Evolutionary conservation across 2,888 invertebrate species (phyloP).

Genomic region (Ochropacha duplaris): DNA sequence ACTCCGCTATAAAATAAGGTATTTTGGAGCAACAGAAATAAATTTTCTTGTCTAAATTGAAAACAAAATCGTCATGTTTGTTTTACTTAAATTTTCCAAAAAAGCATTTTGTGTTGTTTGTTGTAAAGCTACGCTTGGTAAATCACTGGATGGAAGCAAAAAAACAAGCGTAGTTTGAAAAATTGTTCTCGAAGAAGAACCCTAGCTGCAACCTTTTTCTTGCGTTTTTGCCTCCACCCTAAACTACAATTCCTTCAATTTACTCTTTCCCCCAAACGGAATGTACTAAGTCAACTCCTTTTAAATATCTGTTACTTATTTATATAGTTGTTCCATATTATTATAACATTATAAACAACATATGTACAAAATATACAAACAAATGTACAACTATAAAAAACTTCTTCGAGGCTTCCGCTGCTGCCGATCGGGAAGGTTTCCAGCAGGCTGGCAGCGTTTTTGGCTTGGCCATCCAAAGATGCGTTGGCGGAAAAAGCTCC

Average conservation of each 20-base stretch:
- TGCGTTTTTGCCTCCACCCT: conserved; percentile 44
- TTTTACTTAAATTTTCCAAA: conserved; percentile 23
- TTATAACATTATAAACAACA: too few species aligned
- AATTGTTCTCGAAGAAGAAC: conserved; percentile 66
- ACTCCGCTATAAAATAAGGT: conserved; percentile 35
- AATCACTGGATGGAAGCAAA: conserved; percentile 64
- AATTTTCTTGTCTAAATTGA: conserved; percentile 17
- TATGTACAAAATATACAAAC: too few species aligned
- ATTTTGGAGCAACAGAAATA: conserved; percentile 19
- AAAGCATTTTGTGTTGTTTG: conserved; percentile 32
- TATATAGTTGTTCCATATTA: neutral
- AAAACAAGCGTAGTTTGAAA: conserved; percentile 68
- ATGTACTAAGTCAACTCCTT: conserved; percentile 12
- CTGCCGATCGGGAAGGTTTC: too few species aligned
- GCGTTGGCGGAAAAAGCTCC: too few species aligned
- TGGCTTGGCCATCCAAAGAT: too few species aligned
- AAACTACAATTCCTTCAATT: conserved; percentile 64
- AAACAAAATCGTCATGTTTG: conserved; percentile 11
- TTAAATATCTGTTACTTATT: neutral
- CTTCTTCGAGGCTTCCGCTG: too few species aligned
- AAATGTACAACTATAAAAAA: too few species aligned
- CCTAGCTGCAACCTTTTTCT: conserved; percentile 50
- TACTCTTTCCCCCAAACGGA: conserved; percentile 36
- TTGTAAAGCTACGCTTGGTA: conserved; percentile 36
- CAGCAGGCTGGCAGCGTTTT: too few species aligned